phyloP scores from a whole-genome alignment of 2,888 invertebrate species.

The Cosmopolites sordidus region DNA sequence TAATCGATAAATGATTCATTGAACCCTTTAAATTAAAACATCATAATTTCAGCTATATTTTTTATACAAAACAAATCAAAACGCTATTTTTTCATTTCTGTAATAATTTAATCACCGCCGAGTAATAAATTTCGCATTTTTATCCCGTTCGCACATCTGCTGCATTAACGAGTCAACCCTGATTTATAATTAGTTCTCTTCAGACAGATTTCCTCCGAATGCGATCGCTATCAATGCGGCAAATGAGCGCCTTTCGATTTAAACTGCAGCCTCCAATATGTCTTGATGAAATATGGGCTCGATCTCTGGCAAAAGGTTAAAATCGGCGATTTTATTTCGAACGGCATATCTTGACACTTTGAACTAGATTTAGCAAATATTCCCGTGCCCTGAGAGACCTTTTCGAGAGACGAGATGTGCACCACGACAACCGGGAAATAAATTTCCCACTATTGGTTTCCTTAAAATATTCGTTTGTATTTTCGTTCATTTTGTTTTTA shows the following conservation, averaged over 20 bases:
- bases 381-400: not conserved
- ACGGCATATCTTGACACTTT: not conserved
- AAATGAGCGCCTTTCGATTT: conserved; percentile 28
- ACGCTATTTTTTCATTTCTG: too few species aligned
- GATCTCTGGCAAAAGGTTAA: conserved; percentile 14
- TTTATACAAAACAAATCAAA: too few species aligned
- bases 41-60: too few species aligned
- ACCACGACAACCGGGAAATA: not conserved
- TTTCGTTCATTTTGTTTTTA: not conserved
- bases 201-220: conserved; percentile 22
- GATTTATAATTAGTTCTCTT: conserved; percentile 12
- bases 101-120: too few species aligned
- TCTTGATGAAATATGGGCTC: conserved; percentile 22
- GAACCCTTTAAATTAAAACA: too few species aligned
- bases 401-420: not conserved
- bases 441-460: not conserved
- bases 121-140: not conserved
- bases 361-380: not conserved
- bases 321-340: conserved; percentile 19
- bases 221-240: conserved; percentile 24
- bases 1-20: too few species aligned
- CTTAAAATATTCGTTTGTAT: not conserved
- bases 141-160: not conserved
- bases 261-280: conserved; percentile 26
- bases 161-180: conserved; percentile 8